Percentiles rank a stretch among this genome's conserved stretches.
Conservation (phyloP, 2,797 vertebrate genomes). For the Liparis tanakae region DNA sequence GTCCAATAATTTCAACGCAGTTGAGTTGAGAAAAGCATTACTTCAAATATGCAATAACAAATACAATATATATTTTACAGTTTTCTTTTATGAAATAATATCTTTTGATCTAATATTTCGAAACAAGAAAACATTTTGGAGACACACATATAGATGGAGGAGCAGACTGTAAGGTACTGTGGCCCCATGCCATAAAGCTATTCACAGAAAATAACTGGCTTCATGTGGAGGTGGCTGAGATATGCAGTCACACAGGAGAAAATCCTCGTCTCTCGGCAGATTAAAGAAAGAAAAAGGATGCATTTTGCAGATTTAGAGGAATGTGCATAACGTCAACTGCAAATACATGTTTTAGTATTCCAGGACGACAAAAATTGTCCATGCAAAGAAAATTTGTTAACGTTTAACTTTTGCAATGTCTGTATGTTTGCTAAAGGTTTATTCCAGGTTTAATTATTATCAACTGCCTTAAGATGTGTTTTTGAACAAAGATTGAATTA, state of each 20-base stretch:
- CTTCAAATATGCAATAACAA: background rate
- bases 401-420: background rate
- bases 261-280: conserved; percentile 64
- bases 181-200: conserved; percentile 51
- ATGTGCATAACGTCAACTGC: conserved; percentile 38
- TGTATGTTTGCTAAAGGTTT: background rate
- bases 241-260: conserved; percentile 74
- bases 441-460: background rate
- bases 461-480: background rate
- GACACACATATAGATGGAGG: conserved; percentile 11
- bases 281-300: conserved; percentile 63
- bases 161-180: conserved; percentile 39
- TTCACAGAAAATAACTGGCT: conserved; percentile 61
- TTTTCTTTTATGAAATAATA: background rate
- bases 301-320: conserved; percentile 52
- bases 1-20: background rate
- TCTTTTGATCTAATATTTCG: background rate
- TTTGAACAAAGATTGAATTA: background rate
- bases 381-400: conserved; percentile 1
- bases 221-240: conserved; percentile 57
- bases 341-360: conserved; percentile 41
- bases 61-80: background rate
- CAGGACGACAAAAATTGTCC: conserved; percentile 10
- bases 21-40: background rate
- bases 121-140: conserved; percentile 12